Percentiles rank a stretch among this genome's conserved stretches.
Conservation (phyloP, 1,140 invertebrate genomes). For the Trichonephila inaurata region DNA sequence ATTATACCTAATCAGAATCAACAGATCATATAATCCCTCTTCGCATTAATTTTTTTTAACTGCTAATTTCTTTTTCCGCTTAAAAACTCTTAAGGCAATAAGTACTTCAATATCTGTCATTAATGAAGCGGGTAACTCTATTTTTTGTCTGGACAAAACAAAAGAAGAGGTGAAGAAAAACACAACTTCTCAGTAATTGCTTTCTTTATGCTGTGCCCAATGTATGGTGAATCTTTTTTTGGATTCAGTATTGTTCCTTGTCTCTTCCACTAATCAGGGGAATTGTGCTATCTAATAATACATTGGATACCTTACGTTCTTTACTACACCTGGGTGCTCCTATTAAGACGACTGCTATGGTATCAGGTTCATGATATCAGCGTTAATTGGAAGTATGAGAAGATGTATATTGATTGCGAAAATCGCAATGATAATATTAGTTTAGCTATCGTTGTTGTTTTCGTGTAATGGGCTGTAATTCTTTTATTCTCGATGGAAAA, state of each 20-base stretch:
- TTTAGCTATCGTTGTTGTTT: too few species aligned
- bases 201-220: slow-evolving; percentile 9
- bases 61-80: too few species aligned
- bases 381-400: not conserved
- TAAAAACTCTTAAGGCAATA: not conserved
- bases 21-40: not conserved
- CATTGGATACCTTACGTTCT: not conserved
- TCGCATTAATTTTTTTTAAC: too few species aligned
- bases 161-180: not conserved
- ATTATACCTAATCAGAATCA: not conserved
- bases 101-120: not conserved
- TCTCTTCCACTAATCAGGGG: not conserved
- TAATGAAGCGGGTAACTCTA: not conserved
- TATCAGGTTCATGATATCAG: not conserved
- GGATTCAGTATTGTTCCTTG: not conserved
- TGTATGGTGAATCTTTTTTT: not conserved
- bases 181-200: not conserved
- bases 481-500: too few species aligned
- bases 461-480: too few species aligned
- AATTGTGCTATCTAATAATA: slow-evolving; percentile 32
- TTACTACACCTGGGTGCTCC: not conserved
- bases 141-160: not conserved
- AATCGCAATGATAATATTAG: not conserved
- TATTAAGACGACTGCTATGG: not conserved
- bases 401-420: not conserved